These are phyloP conservation scores for Crioceris asparagi DNA, from an alignment of 2,888 invertebrate species.

Conservation along the genomic window DNA sequence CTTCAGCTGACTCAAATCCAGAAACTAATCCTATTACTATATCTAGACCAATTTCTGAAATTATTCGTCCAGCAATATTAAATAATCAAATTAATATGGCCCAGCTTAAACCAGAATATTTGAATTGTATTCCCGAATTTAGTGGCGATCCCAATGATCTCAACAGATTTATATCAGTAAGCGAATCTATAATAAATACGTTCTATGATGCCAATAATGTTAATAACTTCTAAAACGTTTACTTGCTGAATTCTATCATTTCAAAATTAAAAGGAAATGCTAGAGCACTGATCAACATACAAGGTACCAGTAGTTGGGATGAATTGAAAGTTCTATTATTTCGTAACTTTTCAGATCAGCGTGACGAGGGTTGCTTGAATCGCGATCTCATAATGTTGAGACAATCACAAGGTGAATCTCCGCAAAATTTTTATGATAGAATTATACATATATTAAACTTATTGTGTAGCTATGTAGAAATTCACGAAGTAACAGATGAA, in stretches of 20 bases:
- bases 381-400: slow-evolving; percentile 14
- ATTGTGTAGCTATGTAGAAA: slow-evolving; percentile 9
- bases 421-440: slow-evolving; percentile 15
- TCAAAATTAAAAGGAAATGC: slow-evolving; percentile 10
- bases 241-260: slow-evolving; percentile 5
- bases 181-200: slow-evolving; percentile 4
- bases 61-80: no score
- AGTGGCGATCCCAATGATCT: slow-evolving; percentile 7
- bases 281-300: slow-evolving; percentile 10
- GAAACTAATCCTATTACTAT: neutral
- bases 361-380: slow-evolving; percentile 16
- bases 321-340: slow-evolving; percentile 5
- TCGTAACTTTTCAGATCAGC: slow-evolving; percentile 14
- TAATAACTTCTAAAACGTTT: slow-evolving; percentile 9
- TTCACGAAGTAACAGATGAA: slow-evolving; percentile 7
- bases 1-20: neutral
- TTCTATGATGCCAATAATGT: slow-evolving; percentile 8
- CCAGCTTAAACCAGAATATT: slow-evolving; percentile 9
- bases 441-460: slow-evolving; percentile 10
- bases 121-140: slow-evolving; percentile 9
- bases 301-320: slow-evolving; percentile 8
- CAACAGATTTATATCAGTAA: slow-evolving; percentile 2
- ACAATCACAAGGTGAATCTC: slow-evolving; percentile 13
- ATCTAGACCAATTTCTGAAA: no score
- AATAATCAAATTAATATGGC: no score